Evolutionary conservation across 2,888 invertebrate genomes (phyloP).

Genomic region (Cactoblastis cactorum): DNA sequence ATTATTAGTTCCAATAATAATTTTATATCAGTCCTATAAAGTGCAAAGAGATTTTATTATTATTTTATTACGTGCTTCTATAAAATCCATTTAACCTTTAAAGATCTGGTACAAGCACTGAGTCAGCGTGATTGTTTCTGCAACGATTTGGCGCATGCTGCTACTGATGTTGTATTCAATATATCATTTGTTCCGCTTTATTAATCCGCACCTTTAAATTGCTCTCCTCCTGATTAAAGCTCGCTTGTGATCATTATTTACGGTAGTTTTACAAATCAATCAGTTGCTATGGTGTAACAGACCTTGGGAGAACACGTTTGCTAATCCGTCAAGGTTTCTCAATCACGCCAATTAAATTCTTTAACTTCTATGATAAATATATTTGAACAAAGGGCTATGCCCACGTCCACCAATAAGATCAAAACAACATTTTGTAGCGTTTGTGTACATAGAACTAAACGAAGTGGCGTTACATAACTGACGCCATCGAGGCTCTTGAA

Average conservation of each 20-base stretch:
- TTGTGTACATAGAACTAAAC: constrained; percentile 5
- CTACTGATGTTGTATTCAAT: no score
- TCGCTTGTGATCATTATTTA: constrained; percentile 5
- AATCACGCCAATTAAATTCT: constrained; percentile 6
- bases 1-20: no score
- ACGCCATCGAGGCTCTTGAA: constrained; percentile 46
- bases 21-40: no score
- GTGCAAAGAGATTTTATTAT: no score
- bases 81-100: no score
- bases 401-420: background rate
- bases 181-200: background rate
- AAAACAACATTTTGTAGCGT: constrained; percentile 4
- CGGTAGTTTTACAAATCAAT: constrained; percentile 13
- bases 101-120: no score
- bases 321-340: constrained; percentile 5
- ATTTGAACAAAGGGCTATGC: background rate
- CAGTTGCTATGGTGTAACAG: constrained; percentile 7
- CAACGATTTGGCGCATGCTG: no score
- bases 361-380: no score
- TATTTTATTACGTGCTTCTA: no score
- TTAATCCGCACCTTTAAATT: background rate
- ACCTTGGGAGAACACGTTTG: constrained; percentile 8
- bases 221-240: constrained; percentile 16
- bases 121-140: no score
- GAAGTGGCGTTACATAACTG: constrained; percentile 11